phyloP scores from a whole-genome alignment of 2,113 vertebrate genomes.

The Festucalex cinctus region DNA sequence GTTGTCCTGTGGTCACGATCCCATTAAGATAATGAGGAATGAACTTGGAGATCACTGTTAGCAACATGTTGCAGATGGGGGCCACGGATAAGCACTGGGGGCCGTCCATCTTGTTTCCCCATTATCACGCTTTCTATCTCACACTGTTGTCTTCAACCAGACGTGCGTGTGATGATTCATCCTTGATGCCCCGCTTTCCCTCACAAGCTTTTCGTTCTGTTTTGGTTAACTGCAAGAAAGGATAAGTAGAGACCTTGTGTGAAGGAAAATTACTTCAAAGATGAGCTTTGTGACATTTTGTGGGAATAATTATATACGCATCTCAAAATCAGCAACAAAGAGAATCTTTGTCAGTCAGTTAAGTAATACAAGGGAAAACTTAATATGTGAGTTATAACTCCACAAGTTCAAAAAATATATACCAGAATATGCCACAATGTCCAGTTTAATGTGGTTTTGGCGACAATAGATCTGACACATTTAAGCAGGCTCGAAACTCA shows the following conservation, averaged over 20 bases:
- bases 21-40: constrained; percentile 64
- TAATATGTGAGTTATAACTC: no score
- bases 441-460: no score
- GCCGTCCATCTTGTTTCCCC: constrained; percentile 24
- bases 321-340: constrained; percentile 7
- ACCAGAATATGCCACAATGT: no score
- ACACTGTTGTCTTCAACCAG: constrained; percentile 12
- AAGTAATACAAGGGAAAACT: no score
- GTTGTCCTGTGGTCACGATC: constrained; percentile 52
- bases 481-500: no score
- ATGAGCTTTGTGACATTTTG: constrained; percentile 23
- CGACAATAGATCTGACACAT: no score
- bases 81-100: constrained; percentile 37
- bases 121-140: constrained; percentile 6
- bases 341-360: no score
- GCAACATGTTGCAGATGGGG: constrained; percentile 36
- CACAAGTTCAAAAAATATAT: no score
- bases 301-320: constrained; percentile 15
- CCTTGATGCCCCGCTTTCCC: not conserved
- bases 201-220: constrained; percentile 14
- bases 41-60: constrained; percentile 48
- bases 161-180: constrained; percentile 22
- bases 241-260: constrained; percentile 14
- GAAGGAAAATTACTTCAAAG: constrained; percentile 23
- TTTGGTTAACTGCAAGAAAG: not conserved